Conservation (phyloP, 2,888 invertebrate species). For the Mellilla xanthometata region DNA sequence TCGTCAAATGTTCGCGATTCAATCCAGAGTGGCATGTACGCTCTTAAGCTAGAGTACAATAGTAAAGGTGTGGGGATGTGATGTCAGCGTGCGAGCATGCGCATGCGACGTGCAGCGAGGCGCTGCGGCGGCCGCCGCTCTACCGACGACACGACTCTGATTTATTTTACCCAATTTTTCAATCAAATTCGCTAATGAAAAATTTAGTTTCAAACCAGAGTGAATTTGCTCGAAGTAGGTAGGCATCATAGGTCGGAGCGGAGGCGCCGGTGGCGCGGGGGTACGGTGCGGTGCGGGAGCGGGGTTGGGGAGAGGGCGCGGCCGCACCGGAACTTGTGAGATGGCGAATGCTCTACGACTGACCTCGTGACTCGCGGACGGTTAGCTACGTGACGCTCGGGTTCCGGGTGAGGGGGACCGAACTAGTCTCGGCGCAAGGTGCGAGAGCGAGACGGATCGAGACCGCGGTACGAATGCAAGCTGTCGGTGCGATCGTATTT, state of each 20-base stretch:
- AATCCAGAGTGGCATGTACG: conserved; percentile 7
- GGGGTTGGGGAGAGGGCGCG: conserved; percentile 39
- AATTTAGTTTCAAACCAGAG: conserved; percentile 27
- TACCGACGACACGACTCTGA: conserved; percentile 12
- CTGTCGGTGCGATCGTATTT: conserved; percentile 74
- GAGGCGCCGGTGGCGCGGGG: conserved; percentile 42
- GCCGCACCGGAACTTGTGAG: conserved; percentile 81
- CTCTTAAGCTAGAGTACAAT: conserved; percentile 19
- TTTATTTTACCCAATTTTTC: conserved; percentile 15
- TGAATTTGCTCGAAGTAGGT: conserved; percentile 28
- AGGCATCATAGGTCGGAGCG: conserved; percentile 25
- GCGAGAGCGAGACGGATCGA: conserved; percentile 61
- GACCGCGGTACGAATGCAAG: conserved; percentile 79
- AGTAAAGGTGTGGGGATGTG: conserved; percentile 16
- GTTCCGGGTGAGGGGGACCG: conserved; percentile 61
- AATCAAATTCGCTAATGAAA: conserved; percentile 8
- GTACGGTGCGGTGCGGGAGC: conserved; percentile 42
- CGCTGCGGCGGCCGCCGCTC: conserved; percentile 22
- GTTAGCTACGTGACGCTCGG: conserved; percentile 43
- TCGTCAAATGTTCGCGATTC: too few relatives aligned
- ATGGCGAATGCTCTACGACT: conserved; percentile 81
- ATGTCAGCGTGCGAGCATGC: conserved; percentile 19
- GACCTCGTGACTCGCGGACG: conserved; percentile 66
- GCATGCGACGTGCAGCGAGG: conserved; percentile 36
- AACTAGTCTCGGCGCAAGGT: conserved; percentile 59